Base-by-base conservation (phyloP, 2,888 invertebrate species). In the Heteromyza rotundicornis region DNA sequence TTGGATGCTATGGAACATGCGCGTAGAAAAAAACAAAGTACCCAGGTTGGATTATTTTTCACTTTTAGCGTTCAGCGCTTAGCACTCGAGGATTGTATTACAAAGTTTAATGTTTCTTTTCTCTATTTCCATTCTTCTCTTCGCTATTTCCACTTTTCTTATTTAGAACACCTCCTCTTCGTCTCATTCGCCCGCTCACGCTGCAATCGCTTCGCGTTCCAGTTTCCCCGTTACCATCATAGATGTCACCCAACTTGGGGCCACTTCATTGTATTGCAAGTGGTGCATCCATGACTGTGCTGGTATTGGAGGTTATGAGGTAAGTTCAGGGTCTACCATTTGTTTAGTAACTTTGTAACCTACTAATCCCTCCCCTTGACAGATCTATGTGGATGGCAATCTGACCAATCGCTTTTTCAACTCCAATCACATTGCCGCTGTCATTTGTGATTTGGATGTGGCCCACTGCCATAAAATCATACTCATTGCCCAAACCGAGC, bases 311-410 rank as follows among this genome's bases (percentile, higher is more conserved):
- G 82, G 82, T 8, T 82, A 80, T 59, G 82, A 82, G 77, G 82
- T 81, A 36, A 47, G 35, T 52, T 52, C 14, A 27, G 27, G 5
- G 7, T 7, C 10, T 7, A 10, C 27, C 10, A 5, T 27, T 7
- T 27, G 19, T 19, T 35, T n/a, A 8, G 47, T 5, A 27, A 7
- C 5, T 36, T 35, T 16, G 22, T 14, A 27, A 44, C 23, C 22
- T 7, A 27, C 2, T 19, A 50, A 19, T 50, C 10, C 10, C 14
- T 20, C 5, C 19, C n/a, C 47, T 17, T 36, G 0, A n/a, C 52
- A 82, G 82, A 75, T 82, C 56, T 81, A 75, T 64, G 75, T 82
- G 49, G 82, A 82, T 66, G 81, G 78, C 5, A 70, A 71, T 59
- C 64, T 81, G 50, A 79, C 78, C 12, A 80, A 80, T 66, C 77